Percentiles rank a stretch among this genome's conserved stretches.
Conservation (phyloP, 2,888 invertebrate genomes). For the Willowsia nigromaculata region DNA sequence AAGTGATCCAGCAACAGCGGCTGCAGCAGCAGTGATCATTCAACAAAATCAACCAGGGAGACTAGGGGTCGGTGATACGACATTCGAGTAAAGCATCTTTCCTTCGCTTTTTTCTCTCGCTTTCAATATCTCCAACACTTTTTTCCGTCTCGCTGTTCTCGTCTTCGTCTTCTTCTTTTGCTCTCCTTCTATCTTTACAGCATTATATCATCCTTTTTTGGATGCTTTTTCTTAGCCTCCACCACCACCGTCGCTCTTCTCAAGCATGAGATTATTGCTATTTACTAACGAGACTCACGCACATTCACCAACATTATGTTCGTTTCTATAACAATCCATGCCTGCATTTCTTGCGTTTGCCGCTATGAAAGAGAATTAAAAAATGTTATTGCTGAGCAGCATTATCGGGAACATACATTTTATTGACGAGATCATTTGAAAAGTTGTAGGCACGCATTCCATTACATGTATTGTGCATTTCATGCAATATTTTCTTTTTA, state of each 20-base stretch:
- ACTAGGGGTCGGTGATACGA: constrained; percentile 69
- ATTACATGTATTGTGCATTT: not conserved
- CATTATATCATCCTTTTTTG: constrained; percentile 55
- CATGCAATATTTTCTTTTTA: not conserved
- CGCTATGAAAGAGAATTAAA: no score
- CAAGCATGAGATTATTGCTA: constrained; percentile 16
- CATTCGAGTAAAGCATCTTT: constrained; percentile 33
- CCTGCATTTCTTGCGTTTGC: not conserved
- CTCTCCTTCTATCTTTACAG: not conserved
- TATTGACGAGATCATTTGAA: not conserved
- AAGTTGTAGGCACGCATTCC: not conserved
- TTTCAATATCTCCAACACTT: not conserved
- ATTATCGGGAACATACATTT: not conserved
- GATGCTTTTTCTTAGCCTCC: constrained; percentile 10
- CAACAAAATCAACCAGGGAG: constrained; percentile 74
- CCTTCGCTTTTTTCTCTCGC: not conserved
- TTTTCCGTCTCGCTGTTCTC: constrained; percentile 30
- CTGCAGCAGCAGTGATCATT: constrained; percentile 65
- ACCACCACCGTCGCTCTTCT: constrained; percentile 15
- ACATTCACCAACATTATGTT: not conserved
- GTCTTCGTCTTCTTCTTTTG: constrained; percentile 21
- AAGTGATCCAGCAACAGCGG: constrained; percentile 27
- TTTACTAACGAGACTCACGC: not conserved
- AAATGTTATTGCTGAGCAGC: not conserved
- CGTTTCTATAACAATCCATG: not conserved